Conservation (phyloP, 2,113 vertebrate genomes). For the Platichthys flesus region DNA sequence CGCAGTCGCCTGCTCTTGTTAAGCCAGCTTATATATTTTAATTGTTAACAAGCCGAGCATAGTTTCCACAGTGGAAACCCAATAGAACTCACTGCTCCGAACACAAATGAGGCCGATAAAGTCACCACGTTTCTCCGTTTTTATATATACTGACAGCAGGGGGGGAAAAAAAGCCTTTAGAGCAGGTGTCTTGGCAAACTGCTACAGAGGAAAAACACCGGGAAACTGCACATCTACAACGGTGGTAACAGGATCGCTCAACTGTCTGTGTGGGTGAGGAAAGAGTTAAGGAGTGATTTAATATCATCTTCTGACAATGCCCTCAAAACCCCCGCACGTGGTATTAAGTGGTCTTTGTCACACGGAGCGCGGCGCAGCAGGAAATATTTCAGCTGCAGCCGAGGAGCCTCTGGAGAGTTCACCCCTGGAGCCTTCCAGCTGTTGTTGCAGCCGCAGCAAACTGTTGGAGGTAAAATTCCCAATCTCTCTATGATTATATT, state of each 20-base stretch:
- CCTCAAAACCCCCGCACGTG: not conserved
- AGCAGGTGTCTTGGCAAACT: conserved; percentile 53
- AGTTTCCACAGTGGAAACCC: conserved; percentile 71
- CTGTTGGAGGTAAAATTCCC: not conserved
- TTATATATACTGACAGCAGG: not conserved
- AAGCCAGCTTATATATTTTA: conserved; percentile 48
- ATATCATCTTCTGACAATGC: conserved; percentile 1
- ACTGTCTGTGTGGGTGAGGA: not conserved
- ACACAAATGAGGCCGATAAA: not conserved
- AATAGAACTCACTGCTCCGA: conserved; percentile 5
- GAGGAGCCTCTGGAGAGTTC: not conserved
- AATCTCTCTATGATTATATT: conserved; percentile 12
- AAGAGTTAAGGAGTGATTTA: not conserved
- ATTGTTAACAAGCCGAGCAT: conserved; percentile 45
- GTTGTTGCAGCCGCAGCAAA: not conserved
- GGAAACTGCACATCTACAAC: not conserved
- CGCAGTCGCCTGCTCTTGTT: conserved; percentile 40
- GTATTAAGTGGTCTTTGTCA: conserved; percentile 5
- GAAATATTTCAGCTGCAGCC: conserved; percentile 15
- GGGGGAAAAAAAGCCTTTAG: not conserved
- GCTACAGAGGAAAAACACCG: not conserved
- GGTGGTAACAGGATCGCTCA: not conserved
- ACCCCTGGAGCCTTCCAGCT: conserved; percentile 14
- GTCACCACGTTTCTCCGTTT: not conserved
- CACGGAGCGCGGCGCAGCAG: not conserved